Conservation (phyloP, 1,140 invertebrate genomes). For the Bombus cullumanus region DNA sequence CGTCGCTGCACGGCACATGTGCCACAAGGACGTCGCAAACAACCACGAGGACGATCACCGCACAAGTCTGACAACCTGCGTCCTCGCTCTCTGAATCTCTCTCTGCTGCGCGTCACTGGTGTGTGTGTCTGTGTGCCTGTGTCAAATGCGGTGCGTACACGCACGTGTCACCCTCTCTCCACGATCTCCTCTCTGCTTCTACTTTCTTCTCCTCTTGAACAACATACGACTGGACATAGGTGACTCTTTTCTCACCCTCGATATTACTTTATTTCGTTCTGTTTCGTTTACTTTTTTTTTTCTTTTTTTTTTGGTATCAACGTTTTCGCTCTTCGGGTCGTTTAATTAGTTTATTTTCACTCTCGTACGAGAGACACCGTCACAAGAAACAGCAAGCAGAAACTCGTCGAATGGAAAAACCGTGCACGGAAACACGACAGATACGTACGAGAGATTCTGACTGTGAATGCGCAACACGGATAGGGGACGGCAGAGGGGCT, state of each 20-base stretch:
- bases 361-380: slow-evolving; percentile 29
- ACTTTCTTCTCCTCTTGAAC: slow-evolving; percentile 13
- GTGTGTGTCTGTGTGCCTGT: slow-evolving; percentile 32
- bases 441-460: background rate
- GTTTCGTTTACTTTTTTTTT: background rate
- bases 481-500: slow-evolving; percentile 39
- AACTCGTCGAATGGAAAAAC: slow-evolving; percentile 26
- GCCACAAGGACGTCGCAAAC: slow-evolving; percentile 26
- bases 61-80: slow-evolving; percentile 9
- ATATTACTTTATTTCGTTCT: background rate
- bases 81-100: slow-evolving; percentile 16
- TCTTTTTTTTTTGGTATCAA: background rate
- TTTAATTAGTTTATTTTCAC: slow-evolving; percentile 3
- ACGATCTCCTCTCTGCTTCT: slow-evolving; percentile 8
- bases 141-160: slow-evolving; percentile 33
- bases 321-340: background rate
- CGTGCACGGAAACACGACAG: slow-evolving; percentile 39
- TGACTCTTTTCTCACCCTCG: background rate
- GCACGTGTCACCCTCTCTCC: slow-evolving; percentile 40
- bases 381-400: slow-evolving; percentile 33
- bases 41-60: slow-evolving; percentile 16
- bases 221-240: slow-evolving; percentile 20
- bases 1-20: slow-evolving; percentile 34
- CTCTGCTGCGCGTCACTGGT: slow-evolving; percentile 33
- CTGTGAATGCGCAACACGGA: background rate